Evolutionary conservation across 2,113 vertebrate genomes (phyloP).

Genomic region (Numenius arquata): DNA sequence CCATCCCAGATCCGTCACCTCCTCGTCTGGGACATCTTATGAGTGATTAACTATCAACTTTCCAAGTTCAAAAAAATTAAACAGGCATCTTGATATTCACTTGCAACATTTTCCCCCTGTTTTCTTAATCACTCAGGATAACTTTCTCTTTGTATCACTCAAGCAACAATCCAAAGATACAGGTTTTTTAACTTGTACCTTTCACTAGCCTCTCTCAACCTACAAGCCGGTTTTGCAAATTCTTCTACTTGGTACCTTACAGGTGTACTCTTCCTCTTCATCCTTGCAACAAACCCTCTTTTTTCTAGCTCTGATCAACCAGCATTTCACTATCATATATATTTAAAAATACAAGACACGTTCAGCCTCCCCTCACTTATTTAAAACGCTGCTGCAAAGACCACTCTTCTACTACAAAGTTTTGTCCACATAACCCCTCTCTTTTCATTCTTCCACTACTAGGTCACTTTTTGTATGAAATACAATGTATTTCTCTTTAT

Average conservation of each 20-base stretch:
- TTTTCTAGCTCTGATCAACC: not conserved
- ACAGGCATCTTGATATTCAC: not conserved
- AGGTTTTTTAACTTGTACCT: not conserved
- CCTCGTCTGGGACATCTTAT: not conserved
- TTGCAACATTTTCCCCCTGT: not conserved
- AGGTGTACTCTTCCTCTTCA: not conserved
- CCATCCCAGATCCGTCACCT: rapidly evolving
- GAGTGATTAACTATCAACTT: not conserved
- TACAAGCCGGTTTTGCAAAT: not conserved
- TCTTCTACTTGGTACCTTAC: not conserved
- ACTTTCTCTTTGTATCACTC: not conserved
- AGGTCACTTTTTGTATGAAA: not conserved
- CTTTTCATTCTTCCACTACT: not conserved
- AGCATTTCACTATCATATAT: not conserved
- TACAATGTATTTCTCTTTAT: not conserved
- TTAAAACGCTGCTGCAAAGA: not conserved
- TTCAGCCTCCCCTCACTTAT: not conserved
- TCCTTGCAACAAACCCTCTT: not conserved
- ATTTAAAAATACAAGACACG: not conserved
- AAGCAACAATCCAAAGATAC: not conserved
- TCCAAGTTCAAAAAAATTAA: not conserved
- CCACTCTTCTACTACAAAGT: not conserved
- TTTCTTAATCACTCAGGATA: not conserved
- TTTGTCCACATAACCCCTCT: not conserved
- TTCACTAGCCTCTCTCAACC: not conserved